A percentile compares a stretch with the other conserved stretches of the same genome.
Conservation (phyloP, 2,888 invertebrate species). For the Agonopterix arenella region DNA sequence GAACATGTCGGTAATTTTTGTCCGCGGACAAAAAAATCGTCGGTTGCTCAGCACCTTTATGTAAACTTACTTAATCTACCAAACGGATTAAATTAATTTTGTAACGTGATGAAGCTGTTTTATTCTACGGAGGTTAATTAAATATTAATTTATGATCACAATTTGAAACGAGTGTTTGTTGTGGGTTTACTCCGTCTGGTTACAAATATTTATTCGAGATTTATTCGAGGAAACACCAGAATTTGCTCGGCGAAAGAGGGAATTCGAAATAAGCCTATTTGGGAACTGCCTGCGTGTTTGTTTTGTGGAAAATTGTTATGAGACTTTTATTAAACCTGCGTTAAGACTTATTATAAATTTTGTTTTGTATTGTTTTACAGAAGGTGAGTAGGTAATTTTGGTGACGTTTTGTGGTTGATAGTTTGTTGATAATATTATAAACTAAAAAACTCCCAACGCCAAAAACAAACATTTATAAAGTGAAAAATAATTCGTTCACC, state of each 20-base stretch:
- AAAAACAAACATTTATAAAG: too few species aligned
- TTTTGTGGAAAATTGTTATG: neutral
- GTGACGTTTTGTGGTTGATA: too few species aligned
- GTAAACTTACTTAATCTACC: too few species aligned
- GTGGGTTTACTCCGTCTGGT: neutral
- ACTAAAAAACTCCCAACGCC: too few species aligned
- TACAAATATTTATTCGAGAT: neutral
- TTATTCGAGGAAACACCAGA: neutral
- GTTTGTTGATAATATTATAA: too few species aligned
- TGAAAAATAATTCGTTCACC: too few species aligned
- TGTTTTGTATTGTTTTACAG: too few species aligned
- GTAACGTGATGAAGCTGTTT: neutral
- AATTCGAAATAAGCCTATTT: neutral
- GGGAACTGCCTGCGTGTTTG: neutral
- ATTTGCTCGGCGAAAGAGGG: neutral
- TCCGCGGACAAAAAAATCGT: too few species aligned
- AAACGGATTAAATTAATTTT: too few species aligned
- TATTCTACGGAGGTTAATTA: neutral
- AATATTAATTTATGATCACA: slow-evolving; percentile 3
- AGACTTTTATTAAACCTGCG: neutral
- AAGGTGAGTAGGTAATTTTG: too few species aligned
- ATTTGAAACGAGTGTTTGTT: neutral
- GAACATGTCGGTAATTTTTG: too few species aligned
- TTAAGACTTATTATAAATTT: neutral
- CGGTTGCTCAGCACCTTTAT: too few species aligned